phyloP scores from a whole-genome alignment of 2,888 invertebrate genomes.

The Catonia carolina region DNA sequence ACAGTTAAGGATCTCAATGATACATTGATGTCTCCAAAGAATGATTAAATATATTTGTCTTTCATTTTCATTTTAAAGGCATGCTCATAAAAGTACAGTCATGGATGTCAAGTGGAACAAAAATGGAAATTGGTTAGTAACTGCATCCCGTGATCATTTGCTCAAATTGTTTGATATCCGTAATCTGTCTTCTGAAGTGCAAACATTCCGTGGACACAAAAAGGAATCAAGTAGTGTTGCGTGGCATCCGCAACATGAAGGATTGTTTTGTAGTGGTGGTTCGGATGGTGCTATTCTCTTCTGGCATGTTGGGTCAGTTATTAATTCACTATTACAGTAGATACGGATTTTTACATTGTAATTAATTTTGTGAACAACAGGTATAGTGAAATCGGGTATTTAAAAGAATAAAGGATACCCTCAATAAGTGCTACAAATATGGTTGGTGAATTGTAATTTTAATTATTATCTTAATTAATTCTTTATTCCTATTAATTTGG shows the following conservation, averaged over 20 bases:
- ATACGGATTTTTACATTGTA: background rate
- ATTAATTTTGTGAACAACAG: background rate
- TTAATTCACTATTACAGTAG: no score
- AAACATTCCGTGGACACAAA: constrained; percentile 97
- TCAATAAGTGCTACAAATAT: no score
- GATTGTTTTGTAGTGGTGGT: constrained; percentile 94
- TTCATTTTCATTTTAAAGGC: constrained; percentile 47
- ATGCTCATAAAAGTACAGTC: constrained; percentile 98
- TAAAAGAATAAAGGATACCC: no score
- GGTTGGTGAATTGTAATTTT: background rate
- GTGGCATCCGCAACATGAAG: constrained; percentile 98
- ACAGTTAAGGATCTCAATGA: no score
- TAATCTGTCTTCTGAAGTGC: constrained; percentile 90
- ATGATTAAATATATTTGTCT: no score
- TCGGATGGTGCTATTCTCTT: constrained; percentile 98
- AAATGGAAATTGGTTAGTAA: constrained; percentile 98
- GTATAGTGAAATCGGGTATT: no score
- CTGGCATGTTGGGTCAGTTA: constrained; percentile 89
- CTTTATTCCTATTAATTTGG: no score
- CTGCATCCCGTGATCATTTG: constrained; percentile 96
- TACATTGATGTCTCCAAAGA: no score
- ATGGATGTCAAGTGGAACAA: constrained; percentile 99
- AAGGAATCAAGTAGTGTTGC: constrained; percentile 96
- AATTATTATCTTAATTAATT: no score
- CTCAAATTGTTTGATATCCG: constrained; percentile 96